Percentiles rank a stretch among this genome's conserved stretches.
Evolutionary conservation across 2,888 invertebrate species (phyloP).

Genomic region (Melipona bicolor): DNA sequence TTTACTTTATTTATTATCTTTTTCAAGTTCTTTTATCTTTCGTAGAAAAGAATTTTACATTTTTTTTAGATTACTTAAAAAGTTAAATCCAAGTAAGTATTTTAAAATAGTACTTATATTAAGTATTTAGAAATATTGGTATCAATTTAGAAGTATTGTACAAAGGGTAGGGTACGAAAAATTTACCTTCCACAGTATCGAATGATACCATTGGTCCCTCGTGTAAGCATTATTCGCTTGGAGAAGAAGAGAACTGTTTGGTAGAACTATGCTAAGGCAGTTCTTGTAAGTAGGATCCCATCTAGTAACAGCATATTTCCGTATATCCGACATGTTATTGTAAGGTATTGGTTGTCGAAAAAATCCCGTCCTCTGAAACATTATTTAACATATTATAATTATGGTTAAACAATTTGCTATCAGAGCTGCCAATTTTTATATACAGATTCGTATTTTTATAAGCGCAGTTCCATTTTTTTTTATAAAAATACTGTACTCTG

Average conservation of each 20-base stretch:
- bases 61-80: not conserved
- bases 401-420: too few species aligned
- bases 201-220: constrained; percentile 93
- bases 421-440: too few species aligned
- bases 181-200: constrained; percentile 91
- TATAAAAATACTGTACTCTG: too few species aligned
- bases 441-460: too few species aligned
- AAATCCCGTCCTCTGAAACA: constrained; percentile 87
- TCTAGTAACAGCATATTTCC: constrained; percentile 88
- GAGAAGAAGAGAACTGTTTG: constrained; percentile 90
- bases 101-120: too few species aligned
- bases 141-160: not conserved
- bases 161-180: not conserved
- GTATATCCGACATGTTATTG: constrained; percentile 90
- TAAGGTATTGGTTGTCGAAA: constrained; percentile 89
- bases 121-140: too few species aligned
- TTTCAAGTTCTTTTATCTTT: too few species aligned
- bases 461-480: too few species aligned
- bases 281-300: constrained; percentile 93
- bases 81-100: not conserved
- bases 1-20: too few species aligned
- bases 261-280: constrained; percentile 91
- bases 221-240: constrained; percentile 92
- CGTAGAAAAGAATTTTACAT: not conserved
- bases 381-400: not conserved